Evolutionary conservation across 2,888 invertebrate species (phyloP).

Genomic region (Apomyelois bistriatella): DNA sequence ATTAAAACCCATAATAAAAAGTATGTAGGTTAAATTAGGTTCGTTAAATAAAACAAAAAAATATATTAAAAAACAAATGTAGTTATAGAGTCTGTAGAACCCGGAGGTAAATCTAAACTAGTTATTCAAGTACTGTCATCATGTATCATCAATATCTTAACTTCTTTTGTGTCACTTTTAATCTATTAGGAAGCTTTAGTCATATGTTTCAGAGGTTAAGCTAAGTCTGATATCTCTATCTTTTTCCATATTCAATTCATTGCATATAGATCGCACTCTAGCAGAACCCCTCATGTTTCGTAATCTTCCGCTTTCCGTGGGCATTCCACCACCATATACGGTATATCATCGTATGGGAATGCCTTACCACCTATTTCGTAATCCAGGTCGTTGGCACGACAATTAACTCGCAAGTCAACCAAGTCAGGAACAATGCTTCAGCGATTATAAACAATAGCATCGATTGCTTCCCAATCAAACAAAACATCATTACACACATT

Average conservation of each 20-base stretch:
- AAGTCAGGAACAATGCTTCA: slow-evolving; percentile 14
- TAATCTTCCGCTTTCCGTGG: not conserved
- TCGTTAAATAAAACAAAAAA: slow-evolving; percentile 1
- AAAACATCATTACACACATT: slow-evolving; percentile 19
- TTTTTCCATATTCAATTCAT: no score
- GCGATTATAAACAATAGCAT: slow-evolving; percentile 17
- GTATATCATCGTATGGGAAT: not conserved
- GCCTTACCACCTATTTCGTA: not conserved
- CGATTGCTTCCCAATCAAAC: slow-evolving; percentile 21
- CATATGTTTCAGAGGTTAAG: no score
- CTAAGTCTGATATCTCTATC: no score
- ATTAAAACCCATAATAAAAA: slow-evolving; percentile 3
- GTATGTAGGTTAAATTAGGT: not conserved
- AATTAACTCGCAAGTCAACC: not conserved
- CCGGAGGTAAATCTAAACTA: not conserved
- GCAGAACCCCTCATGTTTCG: not conserved
- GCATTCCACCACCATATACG: not conserved
- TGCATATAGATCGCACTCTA: no score
- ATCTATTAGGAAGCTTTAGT: no score
- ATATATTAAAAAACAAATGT: not conserved
- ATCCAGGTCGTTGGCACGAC: slow-evolving; percentile 3
- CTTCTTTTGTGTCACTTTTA: no score
- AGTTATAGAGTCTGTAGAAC: not conserved
- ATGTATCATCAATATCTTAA: no score
- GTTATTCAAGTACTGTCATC: not conserved